A percentile compares a stretch with the other conserved stretches of the same genome.
phyloP scores from a whole-genome alignment of 1,140 invertebrate species.

The Helicoverpa zea region DNA sequence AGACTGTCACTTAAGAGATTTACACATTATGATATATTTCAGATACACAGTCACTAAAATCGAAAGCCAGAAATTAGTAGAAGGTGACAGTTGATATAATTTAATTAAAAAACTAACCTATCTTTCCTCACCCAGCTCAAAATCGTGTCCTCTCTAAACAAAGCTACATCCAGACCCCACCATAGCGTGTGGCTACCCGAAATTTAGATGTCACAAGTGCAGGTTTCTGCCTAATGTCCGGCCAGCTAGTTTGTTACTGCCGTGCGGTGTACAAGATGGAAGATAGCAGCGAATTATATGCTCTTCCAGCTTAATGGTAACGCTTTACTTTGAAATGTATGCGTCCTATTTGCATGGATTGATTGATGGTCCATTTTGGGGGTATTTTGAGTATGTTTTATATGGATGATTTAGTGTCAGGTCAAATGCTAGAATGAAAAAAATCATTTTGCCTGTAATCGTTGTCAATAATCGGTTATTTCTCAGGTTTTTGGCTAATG shows the following conservation, averaged over 20 bases:
- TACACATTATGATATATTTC: too few relatives aligned
- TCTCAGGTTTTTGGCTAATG: too few relatives aligned
- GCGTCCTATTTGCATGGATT: slow-evolving; percentile 39
- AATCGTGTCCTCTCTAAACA: slow-evolving; percentile 1
- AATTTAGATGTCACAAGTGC: slow-evolving; percentile 83
- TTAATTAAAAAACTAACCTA: too few relatives aligned
- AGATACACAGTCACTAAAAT: too few relatives aligned
- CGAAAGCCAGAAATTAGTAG: too few relatives aligned
- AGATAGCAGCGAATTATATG: slow-evolving; percentile 79
- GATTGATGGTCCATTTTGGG: slow-evolving; percentile 12
- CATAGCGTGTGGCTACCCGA: slow-evolving; percentile 76
- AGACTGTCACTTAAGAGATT: too few relatives aligned
- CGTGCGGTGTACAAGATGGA: slow-evolving; percentile 79
- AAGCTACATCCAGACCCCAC: slow-evolving; percentile 48
- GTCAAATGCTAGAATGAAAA: too few relatives aligned
- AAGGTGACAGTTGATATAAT: too few relatives aligned
- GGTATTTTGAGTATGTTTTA: not conserved
- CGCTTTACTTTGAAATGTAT: slow-evolving; percentile 34
- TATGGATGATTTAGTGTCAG: too few relatives aligned
- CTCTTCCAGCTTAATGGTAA: slow-evolving; percentile 54
- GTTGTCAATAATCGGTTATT: too few relatives aligned
- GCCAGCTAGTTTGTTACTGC: slow-evolving; percentile 79
- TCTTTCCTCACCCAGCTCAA: too few relatives aligned
- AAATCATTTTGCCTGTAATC: too few relatives aligned
- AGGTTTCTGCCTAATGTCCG: slow-evolving; percentile 77